Conservation (phyloP, 2,888 invertebrate species). For the Folsomia manolachei region DNA sequence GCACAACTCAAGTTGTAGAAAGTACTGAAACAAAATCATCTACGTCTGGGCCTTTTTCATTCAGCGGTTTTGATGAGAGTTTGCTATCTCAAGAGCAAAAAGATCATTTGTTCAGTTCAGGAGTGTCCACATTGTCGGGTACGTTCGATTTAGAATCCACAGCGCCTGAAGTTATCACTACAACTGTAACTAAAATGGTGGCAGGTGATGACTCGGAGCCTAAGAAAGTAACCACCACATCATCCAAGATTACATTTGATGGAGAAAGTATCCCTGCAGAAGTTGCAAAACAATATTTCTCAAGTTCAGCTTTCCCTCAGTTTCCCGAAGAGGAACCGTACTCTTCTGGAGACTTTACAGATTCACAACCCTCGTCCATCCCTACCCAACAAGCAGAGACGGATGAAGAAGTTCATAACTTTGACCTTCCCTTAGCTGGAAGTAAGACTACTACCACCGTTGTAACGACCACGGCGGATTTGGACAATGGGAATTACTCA, state of each 20-base stretch:
- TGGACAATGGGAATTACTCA: conserved; percentile 42
- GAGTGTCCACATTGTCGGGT: conserved; percentile 6
- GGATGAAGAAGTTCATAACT: conserved; percentile 22
- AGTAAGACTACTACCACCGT: background rate
- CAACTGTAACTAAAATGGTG: conserved; percentile 38
- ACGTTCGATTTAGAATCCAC: conserved; percentile 30
- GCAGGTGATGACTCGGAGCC: conserved; percentile 21
- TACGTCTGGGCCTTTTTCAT: background rate
- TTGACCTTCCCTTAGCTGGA: background rate
- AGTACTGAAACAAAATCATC: background rate
- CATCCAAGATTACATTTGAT: background rate
- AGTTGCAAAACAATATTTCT: background rate
- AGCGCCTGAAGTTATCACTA: conserved; percentile 36
- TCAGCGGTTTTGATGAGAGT: background rate
- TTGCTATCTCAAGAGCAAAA: too few species aligned
- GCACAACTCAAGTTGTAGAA: conserved; percentile 10
- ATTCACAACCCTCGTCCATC: conserved; percentile 36
- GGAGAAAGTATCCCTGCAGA: background rate
- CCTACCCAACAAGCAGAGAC: conserved; percentile 15
- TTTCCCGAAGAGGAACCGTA: conserved; percentile 35
- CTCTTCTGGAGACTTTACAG: conserved; percentile 44
- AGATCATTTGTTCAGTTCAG: background rate
- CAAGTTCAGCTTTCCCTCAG: background rate
- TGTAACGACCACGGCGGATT: conserved; percentile 12
- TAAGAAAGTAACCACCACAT: background rate